Evolutionary conservation across 2,888 invertebrate genomes (phyloP), one percentile per base, ranked within the genome.

Genomic region (Allacma fusca): DNA sequence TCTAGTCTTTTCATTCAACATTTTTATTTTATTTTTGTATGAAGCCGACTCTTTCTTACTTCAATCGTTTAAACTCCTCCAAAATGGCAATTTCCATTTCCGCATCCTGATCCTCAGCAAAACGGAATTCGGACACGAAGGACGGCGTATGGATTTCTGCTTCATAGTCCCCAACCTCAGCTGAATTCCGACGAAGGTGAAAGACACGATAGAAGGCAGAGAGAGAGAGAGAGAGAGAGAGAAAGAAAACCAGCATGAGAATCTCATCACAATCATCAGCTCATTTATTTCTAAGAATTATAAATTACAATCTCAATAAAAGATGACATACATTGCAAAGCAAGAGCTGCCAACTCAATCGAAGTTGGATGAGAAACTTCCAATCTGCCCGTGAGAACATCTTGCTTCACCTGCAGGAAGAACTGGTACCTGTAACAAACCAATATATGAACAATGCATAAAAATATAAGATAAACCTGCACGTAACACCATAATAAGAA

Each of bases 81-180:
- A 97, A 88, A 85, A 98, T 95, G 86, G 93, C 93, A 76, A 96
- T 91, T 89, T 99, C 99, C 91, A 99, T 91, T 86, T 97, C 95
- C 88, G 98, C 98, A 0, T 95, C 94, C 89, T 98, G 98, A 85
- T 94, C 93, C 1, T 97, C 97, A 75, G 97, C 93, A 89, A 99
- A 99, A 80, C 95, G 92, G 88, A 99, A 99, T 88, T 99, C 98
- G 0, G 98, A 99, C 0, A 99, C 95, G 75, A 96, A 95, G 19
- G 95, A 95, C n/a, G 97, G 95, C 12, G 95, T 94, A 87, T 99
- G 99, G 75, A 93, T 90, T 64, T 91, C 89, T 82, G 94, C 92
- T 87, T 98, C 98, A 88, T 93, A 98, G 88, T 99, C 99, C 50
- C 99, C 99, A 76, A 98, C 89, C 89, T 99, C 99, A 82, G 99